Evolutionary conservation across 2,113 vertebrate genomes (phyloP).

Genomic region (Oncorhynchus kisutch): DNA sequence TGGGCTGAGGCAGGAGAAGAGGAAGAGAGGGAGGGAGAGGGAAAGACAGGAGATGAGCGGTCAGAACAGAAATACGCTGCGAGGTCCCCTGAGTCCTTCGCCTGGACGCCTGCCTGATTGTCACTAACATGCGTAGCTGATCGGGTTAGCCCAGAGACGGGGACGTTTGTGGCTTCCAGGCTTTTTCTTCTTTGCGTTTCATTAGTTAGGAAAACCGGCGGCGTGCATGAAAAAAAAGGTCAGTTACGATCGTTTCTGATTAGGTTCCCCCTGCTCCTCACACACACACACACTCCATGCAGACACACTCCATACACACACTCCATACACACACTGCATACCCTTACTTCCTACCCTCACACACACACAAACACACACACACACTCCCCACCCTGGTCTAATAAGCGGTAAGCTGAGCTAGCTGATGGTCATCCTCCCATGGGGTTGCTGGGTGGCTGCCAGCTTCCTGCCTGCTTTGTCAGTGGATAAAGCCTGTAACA

Average conservation of each 20-base stretch:
- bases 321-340: neutral
- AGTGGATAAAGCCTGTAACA: slow-evolving; percentile 86
- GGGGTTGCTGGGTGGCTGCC: slow-evolving; percentile 83
- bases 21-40: slow-evolving; percentile 8
- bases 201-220: slow-evolving; percentile 52
- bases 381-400: slow-evolving; percentile 68
- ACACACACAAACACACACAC: slow-evolving; percentile 43
- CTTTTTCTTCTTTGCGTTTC: slow-evolving; percentile 61
- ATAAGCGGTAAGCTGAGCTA: slow-evolving; percentile 86
- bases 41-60: slow-evolving; percentile 21
- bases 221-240: slow-evolving; percentile 28
- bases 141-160: slow-evolving; percentile 67
- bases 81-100: slow-evolving; percentile 61
- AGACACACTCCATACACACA: slow-evolving; percentile 7
- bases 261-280: slow-evolving; percentile 32
- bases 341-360: slow-evolving; percentile 3
- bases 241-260: slow-evolving; percentile 48
- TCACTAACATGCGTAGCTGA: slow-evolving; percentile 72
- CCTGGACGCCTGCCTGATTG: slow-evolving; percentile 73
- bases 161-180: slow-evolving; percentile 67
- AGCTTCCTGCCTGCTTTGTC: slow-evolving; percentile 81
- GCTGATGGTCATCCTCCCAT: slow-evolving; percentile 84
- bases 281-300: neutral
- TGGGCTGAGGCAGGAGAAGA: slow-evolving; percentile 38
- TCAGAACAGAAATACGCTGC: slow-evolving; percentile 50